phyloP scores from a whole-genome alignment of 2,113 vertebrate genomes.

The Hemicordylus capensis region DNA sequence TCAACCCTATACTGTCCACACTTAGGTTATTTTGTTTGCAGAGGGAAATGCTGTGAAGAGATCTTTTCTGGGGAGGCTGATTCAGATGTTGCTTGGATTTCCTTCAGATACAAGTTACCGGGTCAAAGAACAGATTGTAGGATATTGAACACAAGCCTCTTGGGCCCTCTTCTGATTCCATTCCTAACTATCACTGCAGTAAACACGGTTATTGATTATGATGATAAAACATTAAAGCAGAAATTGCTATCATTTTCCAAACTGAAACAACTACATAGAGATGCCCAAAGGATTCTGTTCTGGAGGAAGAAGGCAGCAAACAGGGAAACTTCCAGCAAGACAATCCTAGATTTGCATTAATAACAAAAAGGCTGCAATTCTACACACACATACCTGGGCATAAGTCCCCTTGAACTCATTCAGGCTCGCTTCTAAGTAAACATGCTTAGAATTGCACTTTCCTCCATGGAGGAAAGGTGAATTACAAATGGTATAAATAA shows the following conservation, averaged over 20 bases:
- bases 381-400: too few relatives aligned
- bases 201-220: constrained; percentile 2
- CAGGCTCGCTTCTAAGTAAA: too few relatives aligned
- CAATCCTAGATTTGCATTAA: constrained; percentile 14
- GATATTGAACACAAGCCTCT: neutral
- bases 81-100: neutral
- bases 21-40: too few relatives aligned
- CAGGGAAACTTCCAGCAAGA: neutral
- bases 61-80: too few relatives aligned
- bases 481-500: too few relatives aligned
- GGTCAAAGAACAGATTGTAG: neutral
- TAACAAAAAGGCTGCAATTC: constrained; percentile 11
- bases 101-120: neutral
- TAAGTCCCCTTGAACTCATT: too few relatives aligned
- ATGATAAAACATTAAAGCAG: neutral
- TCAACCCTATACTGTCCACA: too few relatives aligned
- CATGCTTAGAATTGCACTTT: too few relatives aligned
- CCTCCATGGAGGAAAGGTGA: too few relatives aligned
- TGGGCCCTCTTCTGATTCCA: neutral
- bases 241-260: neutral
- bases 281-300: neutral
- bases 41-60: too few relatives aligned
- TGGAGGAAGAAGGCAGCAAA: neutral
- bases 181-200: neutral
- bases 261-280: neutral